Base-by-base conservation (phyloP, 2,113 vertebrate species). In the Leptobrachium leishanense region DNA sequence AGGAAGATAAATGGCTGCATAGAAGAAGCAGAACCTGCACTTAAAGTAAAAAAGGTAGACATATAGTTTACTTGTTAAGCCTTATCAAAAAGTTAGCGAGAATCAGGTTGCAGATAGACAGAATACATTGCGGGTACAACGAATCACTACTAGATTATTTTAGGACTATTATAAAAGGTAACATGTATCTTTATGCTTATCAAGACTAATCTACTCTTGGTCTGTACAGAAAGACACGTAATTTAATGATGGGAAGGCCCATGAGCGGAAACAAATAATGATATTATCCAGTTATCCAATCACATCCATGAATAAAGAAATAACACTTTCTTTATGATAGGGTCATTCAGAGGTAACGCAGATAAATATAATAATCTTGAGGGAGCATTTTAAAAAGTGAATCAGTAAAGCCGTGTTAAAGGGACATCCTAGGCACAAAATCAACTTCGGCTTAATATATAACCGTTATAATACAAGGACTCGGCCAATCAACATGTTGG, bases 311-410 rank as follows among this genome's bases (percentile, higher is more conserved):
- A 46, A 62, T 57, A 81, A 8, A 11, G 41, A 68, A 46, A 75
- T 65, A 74, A 81, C 75, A 68, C 59, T 72, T 78, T 78, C 76
- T 83, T 0, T 0, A 74, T 59, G 40, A 59, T 83, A 82, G 86
- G 82, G 72, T 55, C 83, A 83, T 82, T 59, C 53, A 82, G 83
- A 74, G 59, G 73, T 66, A 87, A 85, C 71, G 81, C 82, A 86
- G 83, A 72, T 85, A 79, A 84, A 85, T 83, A 81, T 77, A 68
- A 69, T 85, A 80, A 84, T 62, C 81, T 83, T 86, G 82, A 86
- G 64, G 54, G 81, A 84, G 81, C 54, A 75, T 82, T 84, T 87
- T 83, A 85, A 85, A 76, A 85, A 84, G n/a, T 83, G 79, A 89
- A 80, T 84, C 84, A 88, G 86, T 85, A 72, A 31, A 31, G 20